Evolutionary conservation across 1,140 invertebrate genomes (phyloP).

Genomic region (Gryllus bimaculatus): DNA sequence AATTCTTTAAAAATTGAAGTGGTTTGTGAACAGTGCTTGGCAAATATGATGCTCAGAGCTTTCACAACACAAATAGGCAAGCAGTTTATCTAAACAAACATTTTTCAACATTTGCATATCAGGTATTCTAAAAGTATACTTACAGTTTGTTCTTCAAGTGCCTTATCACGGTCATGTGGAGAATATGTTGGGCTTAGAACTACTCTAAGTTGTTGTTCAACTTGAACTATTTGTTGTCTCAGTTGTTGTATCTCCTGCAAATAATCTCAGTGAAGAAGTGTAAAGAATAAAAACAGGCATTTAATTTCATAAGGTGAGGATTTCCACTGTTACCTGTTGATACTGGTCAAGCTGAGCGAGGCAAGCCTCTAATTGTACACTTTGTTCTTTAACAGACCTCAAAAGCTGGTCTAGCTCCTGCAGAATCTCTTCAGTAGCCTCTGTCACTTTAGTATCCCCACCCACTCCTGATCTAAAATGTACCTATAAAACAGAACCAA

Average conservation of each 20-base stretch:
- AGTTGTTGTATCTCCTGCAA: conserved; percentile 70
- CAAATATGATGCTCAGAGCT: too few relatives aligned
- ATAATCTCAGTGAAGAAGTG: too few relatives aligned
- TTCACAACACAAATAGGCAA: too few relatives aligned
- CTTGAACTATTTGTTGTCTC: conserved; percentile 69
- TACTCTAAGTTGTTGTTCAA: conserved; percentile 74
- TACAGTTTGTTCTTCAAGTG: conserved; percentile 85
- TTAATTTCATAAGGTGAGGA: not conserved
- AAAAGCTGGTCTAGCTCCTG: conserved; percentile 57
- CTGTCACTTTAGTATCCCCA: conserved; percentile 63
- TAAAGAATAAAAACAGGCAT: not conserved
- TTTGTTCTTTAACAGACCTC: conserved; percentile 56
- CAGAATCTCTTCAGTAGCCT: conserved; percentile 56
- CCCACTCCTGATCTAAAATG: conserved; percentile 78
- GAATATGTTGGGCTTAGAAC: conserved; percentile 71
- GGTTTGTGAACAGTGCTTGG: too few relatives aligned
- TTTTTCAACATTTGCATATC: too few relatives aligned
- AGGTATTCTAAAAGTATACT: conserved; percentile 36
- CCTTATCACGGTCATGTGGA: conserved; percentile 72
- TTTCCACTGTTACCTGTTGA: conserved; percentile 48
- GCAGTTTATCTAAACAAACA: too few relatives aligned
- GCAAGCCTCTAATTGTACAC: conserved; percentile 61
- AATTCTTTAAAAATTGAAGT: too few relatives aligned
- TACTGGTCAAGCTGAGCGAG: conserved; percentile 77
- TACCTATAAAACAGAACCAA: conserved; percentile 43